Evolutionary conservation across 2,888 invertebrate species (phyloP), one percentile per base, ranked within the genome.

Genomic region (Xestia c-nigrum): DNA sequence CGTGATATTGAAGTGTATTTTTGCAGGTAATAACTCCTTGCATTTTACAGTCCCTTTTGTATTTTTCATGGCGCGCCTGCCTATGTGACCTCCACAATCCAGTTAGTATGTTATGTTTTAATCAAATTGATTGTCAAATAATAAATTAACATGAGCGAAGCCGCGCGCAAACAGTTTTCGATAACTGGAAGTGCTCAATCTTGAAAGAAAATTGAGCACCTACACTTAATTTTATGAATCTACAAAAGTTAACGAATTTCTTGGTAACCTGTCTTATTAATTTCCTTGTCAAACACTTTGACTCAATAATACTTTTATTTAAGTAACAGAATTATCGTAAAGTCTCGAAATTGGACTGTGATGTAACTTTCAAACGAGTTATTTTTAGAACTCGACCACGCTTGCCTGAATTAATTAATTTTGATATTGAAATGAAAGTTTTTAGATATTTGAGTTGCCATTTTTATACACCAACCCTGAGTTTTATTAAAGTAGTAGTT

Each of bases 301-400:
- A 24, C 40, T 43, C 43, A 16, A 57, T 64, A 0, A n/a, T 19
- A 47, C 24, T n/a, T 76, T 66, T 83, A 47, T 78, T 83, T 64
- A 9, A 64, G 7, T 63, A n/a, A 7, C 38, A 38, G 6, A 40
- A 14, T 64, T 63, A 16, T 46, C 2, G 16, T 21, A 5, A 67
- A 21, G 24, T 61, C 9, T 63, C 3, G 6, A 24, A 76, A 67
- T 47, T 12, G 12, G 21, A 10, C 31, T 21, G 21, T n/a, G 10
- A 0, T n/a, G 24, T 61, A 21, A 46, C 7, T 47, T 74, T 19
- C 5, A 0, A 46, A 10, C 31, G n/a, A 50, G 14, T n/a, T 46
- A 40, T 46, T 65, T 75, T 81, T 59, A 21, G 7, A 2, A 7
- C 3, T 0, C 16, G 9, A 1, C 5, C 31, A 7, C 4, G 10